Evolutionary conservation across 2,888 invertebrate genomes (phyloP).

Genomic region (Troides aeacus): DNA sequence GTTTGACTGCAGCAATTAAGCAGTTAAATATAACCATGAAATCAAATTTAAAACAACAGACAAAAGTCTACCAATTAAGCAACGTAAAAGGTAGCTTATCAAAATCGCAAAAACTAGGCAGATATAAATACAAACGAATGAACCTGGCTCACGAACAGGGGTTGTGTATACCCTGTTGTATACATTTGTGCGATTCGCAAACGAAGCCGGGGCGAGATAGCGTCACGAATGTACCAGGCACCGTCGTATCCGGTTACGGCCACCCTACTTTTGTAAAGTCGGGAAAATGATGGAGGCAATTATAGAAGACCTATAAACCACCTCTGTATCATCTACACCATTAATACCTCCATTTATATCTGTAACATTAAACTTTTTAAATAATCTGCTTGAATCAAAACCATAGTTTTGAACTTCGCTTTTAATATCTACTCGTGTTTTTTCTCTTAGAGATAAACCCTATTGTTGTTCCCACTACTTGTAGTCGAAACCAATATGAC

Average conservation of each 20-base stretch:
- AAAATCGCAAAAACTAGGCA: background rate
- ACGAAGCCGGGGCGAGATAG: constrained; percentile 34
- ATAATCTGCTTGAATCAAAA: too few relatives aligned
- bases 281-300: constrained; percentile 20
- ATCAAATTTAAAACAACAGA: too few relatives aligned
- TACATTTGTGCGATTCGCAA: constrained; percentile 14
- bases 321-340: constrained; percentile 5
- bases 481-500: too few relatives aligned
- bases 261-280: constrained; percentile 9
- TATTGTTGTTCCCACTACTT: too few relatives aligned
- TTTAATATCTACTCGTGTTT: too few relatives aligned
- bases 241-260: constrained; percentile 23
- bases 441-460: too few relatives aligned
- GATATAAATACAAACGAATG: constrained; percentile 25
- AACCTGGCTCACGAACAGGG: constrained; percentile 34
- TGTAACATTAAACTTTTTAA: too few relatives aligned
- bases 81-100: background rate
- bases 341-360: too few relatives aligned
- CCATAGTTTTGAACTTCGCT: too few relatives aligned
- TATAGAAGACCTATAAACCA: constrained; percentile 13
- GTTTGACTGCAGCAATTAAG: too few relatives aligned
- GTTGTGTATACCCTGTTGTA: constrained; percentile 23
- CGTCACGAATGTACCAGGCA: constrained; percentile 35
- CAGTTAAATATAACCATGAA: too few relatives aligned
- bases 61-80: background rate